Evolutionary conservation across 2,113 vertebrate genomes (phyloP).

Genomic region (Phodopus roborovskii): DNA sequence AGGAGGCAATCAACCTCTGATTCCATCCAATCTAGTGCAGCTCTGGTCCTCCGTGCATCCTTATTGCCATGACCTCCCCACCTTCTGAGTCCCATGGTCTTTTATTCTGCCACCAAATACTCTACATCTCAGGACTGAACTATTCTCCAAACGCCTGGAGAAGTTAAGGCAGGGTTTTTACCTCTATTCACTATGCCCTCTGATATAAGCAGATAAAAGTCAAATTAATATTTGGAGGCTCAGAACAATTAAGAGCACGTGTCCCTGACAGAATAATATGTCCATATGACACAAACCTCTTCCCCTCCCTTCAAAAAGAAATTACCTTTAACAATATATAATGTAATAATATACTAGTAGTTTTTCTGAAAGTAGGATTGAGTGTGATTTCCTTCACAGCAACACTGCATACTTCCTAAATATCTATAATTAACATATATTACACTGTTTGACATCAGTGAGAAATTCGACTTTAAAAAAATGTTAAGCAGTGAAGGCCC

Average conservation of each 20-base stretch:
- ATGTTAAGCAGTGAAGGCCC: not conserved
- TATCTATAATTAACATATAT: not conserved
- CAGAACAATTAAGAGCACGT: constrained; percentile 14
- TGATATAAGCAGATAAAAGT: constrained; percentile 16
- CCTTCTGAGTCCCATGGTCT: no score
- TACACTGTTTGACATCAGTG: not conserved
- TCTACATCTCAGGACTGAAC: not conserved
- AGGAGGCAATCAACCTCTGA: not conserved
- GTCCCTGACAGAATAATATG: not conserved
- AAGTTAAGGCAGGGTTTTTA: not conserved
- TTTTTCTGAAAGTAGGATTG: not conserved
- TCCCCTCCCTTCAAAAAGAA: not conserved
- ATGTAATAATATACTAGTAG: not conserved
- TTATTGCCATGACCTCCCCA: not conserved
- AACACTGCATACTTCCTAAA: not conserved
- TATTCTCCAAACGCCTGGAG: not conserved
- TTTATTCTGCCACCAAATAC: not conserved
- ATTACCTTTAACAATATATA: not conserved
- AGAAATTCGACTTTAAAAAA: constrained; percentile 1
- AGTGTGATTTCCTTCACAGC: not conserved
- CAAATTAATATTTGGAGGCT: not conserved
- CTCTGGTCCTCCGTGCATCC: accelerated
- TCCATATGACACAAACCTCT: not conserved
- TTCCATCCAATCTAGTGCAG: not conserved
- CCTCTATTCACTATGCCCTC: not conserved